Evolutionary conservation across 2,797 vertebrate genomes (phyloP), one percentile per base, ranked within the genome.

Genomic region (Macropodus opercularis): DNA sequence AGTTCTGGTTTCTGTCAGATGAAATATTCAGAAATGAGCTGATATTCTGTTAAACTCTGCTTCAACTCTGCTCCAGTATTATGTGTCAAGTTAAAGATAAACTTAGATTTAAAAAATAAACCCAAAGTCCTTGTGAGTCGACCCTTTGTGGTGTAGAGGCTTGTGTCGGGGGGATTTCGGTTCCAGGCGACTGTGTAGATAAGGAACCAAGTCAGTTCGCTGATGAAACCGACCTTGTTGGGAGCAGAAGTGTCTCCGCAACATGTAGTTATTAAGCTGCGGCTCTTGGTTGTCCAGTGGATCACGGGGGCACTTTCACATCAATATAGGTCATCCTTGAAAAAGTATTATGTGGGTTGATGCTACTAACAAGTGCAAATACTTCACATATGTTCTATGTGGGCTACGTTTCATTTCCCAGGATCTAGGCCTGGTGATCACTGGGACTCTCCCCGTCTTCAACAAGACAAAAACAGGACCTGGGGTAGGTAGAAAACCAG

Each of bases 361-460:
- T 29, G 8, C 13, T 10, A 23, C 6, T 7, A 12, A n/a, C 10
- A 10, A 18, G 40, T 6, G 15, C 9, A 9, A 79, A 78, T 21
- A 77, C 3, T 5, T 19, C 0, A 35, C 46, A n/a, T 29, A 12
- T 23, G 2, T n/a, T 66, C 9, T 18, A 50, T 15, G 23, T 80
- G 19, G 43, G 39, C 18, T 74, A 0, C 77, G 38, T 76, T 62
- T 79, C 12, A 21, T 63, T 6, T 59, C 65, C 13, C 85, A 98
- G 97, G 94, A 97, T 57, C 91, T 98, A 52, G 97, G 96, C 59
- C 94, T 98, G 83, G 97, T 99, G 79, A 98, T 99, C 89, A 98
- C 97, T 58, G 97, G 97, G 86, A 99, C 97, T 3, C 87, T 99
- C 64, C 97, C 97, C 3, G 97, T 99, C 81, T 98, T 98, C 91